phyloP scores from a whole-genome alignment of 2,113 vertebrate genomes.

The Paradisaea rubra region DNA sequence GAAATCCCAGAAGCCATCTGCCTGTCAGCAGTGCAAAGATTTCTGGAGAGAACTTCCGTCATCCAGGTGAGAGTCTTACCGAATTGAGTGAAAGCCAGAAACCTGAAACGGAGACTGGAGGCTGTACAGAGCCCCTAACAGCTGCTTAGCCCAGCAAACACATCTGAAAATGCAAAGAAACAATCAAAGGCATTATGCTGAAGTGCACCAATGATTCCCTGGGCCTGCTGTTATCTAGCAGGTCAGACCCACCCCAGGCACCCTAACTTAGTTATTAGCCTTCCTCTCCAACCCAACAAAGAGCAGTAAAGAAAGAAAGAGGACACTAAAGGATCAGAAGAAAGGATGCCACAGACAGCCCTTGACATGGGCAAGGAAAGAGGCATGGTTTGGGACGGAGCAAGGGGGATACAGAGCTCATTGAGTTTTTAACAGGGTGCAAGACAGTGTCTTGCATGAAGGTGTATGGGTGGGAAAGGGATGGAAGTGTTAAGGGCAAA shows the following conservation, averaged over 20 bases:
- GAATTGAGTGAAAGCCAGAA: background rate
- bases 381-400: background rate
- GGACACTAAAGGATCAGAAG: background rate
- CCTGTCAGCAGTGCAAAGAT: background rate
- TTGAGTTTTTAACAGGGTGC: background rate
- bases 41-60: background rate
- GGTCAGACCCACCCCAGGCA: background rate
- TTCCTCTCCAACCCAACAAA: background rate
- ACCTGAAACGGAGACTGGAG: background rate
- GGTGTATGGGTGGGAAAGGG: background rate
- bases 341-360: background rate
- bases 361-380: background rate
- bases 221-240: background rate
- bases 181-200: background rate
- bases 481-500: background rate
- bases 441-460: background rate
- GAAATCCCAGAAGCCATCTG: background rate
- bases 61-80: background rate
- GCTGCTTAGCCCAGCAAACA: conserved; percentile 8
- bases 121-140: background rate
- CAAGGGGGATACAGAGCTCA: background rate
- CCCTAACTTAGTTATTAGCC: background rate
- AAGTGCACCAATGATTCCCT: background rate
- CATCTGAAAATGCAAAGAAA: conserved; percentile 20
- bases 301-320: background rate